Conservation (phyloP, 2,888 invertebrate species). For the Polymixis flavicincta region DNA sequence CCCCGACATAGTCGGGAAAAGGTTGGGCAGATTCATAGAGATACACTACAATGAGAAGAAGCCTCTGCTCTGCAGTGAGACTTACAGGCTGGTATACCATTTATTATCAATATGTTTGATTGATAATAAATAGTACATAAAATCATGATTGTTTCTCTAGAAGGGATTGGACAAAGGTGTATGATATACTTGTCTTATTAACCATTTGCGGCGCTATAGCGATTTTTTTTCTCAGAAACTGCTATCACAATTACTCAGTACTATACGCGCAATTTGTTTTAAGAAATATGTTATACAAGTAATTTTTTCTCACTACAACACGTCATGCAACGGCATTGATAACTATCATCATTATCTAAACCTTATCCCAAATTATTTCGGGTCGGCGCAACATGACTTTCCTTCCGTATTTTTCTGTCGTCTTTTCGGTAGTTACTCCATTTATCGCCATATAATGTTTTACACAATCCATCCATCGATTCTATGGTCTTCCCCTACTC, state of each 20-base stretch:
- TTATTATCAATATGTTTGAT: too few species aligned
- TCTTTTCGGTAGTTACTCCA: background rate
- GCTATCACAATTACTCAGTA: background rate
- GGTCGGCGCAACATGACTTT: background rate
- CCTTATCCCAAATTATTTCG: background rate
- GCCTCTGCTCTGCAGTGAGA: background rate
- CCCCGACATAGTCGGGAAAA: too few species aligned
- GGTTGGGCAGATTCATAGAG: too few species aligned
- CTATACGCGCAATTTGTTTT: background rate
- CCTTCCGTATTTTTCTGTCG: background rate
- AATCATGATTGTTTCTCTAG: too few species aligned
- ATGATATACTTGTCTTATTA: background rate
- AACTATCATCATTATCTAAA: background rate
- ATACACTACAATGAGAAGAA: too few species aligned
- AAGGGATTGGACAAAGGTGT: background rate
- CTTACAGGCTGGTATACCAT: background rate
- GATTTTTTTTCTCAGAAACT: background rate
- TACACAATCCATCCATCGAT: background rate
- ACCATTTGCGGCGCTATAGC: too few species aligned
- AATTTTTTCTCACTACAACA: background rate
- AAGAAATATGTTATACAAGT: too few species aligned
- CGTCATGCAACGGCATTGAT: slow-evolving; percentile 6
- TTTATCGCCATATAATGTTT: background rate
- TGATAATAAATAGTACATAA: too few species aligned
- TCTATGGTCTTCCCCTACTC: background rate